Evolutionary conservation across 2,888 invertebrate species (phyloP).

Genomic region (Myathropa florea): DNA sequence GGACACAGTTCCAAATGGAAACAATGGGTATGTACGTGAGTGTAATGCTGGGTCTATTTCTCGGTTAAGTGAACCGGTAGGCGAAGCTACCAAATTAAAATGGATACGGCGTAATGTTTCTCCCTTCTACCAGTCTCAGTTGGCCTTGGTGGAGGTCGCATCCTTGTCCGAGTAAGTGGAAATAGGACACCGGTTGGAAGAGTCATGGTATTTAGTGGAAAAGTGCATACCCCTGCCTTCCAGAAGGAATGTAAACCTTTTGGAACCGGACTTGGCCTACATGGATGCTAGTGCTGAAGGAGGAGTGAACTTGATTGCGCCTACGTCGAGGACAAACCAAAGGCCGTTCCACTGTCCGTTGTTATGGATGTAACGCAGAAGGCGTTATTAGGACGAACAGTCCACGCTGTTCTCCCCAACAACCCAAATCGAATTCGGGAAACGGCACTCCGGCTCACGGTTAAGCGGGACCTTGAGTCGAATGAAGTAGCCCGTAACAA

Average conservation of each 20-base stretch:
- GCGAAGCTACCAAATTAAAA: background rate
- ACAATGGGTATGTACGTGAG: constrained; percentile 33
- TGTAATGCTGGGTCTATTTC: constrained; percentile 3
- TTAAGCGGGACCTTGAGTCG: too few relatives aligned
- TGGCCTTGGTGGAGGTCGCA: background rate
- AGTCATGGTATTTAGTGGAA: background rate
- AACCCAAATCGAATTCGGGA: too few relatives aligned
- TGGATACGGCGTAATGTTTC: background rate
- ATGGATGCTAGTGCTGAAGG: background rate
- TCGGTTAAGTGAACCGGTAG: background rate
- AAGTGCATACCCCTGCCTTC: constrained; percentile 16
- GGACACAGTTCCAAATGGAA: constrained; percentile 13
- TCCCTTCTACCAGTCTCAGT: constrained; percentile 10
- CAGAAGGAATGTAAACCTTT: background rate
- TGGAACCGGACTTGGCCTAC: constrained; percentile 16
- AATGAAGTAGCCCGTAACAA: too few relatives aligned
- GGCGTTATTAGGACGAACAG: too few relatives aligned
- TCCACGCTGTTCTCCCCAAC: too few relatives aligned
- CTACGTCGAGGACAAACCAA: background rate
- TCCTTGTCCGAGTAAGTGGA: background rate
- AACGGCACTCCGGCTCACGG: too few relatives aligned
- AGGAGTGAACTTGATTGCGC: background rate
- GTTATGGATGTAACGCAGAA: too few relatives aligned
- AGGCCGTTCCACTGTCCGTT: background rate
- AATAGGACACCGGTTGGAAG: background rate